Evolutionary conservation across 2,797 vertebrate genomes (phyloP), one percentile per base, ranked within the genome.

Genomic region (Crenuchus spilurus): DNA sequence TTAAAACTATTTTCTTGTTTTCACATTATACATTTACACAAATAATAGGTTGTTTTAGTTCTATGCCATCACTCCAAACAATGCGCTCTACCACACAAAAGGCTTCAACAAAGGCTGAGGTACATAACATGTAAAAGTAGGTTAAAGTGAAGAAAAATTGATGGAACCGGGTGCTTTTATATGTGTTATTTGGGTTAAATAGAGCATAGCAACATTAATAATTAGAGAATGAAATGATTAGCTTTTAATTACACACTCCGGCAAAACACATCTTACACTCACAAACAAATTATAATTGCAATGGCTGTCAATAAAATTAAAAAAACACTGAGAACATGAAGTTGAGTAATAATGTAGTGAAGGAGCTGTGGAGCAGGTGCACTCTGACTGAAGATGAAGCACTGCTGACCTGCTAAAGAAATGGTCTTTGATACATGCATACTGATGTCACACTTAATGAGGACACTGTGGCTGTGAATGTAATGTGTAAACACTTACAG

Each of bases 231-330:
- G 11, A 61, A 22, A 39, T 61, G 20, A 37, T 60, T 22, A 35
- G 57, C 33, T 22, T 60, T 13, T 37, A 37, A 60, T 60, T 35
- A 35, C 31, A n/a, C 14, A 54, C 51, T 52, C 49, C 18, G 51
- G 26, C 13, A 54, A 54, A 54, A 30, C 16, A 6, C 22, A 4
- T 13, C 26, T 54, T 30, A 30, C 2, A 54, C 51, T 54, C 14
- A 30, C 14, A 31, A 30, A 31, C 51, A 54, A 30, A 28, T 54
- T 54, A 54, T 54, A 54, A 54, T 54, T 54, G 51, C 51, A 54
- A 14, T 30, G 26, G 26, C 49, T 52, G 26, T 54, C 51, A 54
- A 54, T 54, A 54, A 54, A 51, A 10, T 24, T 9, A 9, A 24
- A 26, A 51, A 51, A n/a, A n/a, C n/a, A n/a, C n/a, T n/a, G n/a